Evolutionary conservation across 1,140 invertebrate genomes (phyloP).

Genomic region (Trissolcus basalis): DNA sequence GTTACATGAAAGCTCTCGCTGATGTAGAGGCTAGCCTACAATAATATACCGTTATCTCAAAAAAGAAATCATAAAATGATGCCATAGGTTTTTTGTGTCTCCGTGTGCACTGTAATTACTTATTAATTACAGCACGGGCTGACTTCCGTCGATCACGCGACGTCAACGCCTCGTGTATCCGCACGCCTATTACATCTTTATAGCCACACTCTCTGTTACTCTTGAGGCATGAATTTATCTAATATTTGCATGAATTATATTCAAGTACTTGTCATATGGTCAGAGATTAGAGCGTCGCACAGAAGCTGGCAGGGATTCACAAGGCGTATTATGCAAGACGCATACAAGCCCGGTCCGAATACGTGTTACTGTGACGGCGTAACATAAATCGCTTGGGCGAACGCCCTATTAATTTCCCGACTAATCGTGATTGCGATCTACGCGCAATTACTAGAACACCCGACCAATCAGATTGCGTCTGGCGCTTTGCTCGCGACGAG

Average conservation of each 20-base stretch:
- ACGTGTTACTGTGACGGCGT: constrained; percentile 51
- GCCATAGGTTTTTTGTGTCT: not conserved
- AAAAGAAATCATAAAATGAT: constrained; percentile 1
- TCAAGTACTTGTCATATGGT: constrained; percentile 36
- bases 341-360: constrained; percentile 24
- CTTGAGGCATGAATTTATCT: constrained; percentile 34
- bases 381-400: constrained; percentile 67
- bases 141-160: constrained; percentile 44
- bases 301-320: constrained; percentile 51
- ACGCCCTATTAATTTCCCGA: constrained; percentile 71
- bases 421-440: constrained; percentile 73
- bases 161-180: constrained; percentile 41
- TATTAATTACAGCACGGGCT: constrained; percentile 39
- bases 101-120: constrained; percentile 31
- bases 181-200: constrained; percentile 44
- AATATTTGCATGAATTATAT: constrained; percentile 52
- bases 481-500: constrained; percentile 64
- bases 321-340: constrained; percentile 46
- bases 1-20: constrained; percentile 23
- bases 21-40: constrained; percentile 8
- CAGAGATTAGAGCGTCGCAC: constrained; percentile 42
- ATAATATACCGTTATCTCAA: constrained; percentile 24
- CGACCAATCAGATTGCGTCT: constrained; percentile 68
- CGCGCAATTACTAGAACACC: constrained; percentile 71
- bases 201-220: constrained; percentile 15